Evolutionary conservation across 1,140 invertebrate species (phyloP).

Genomic region (Schlechtendalia chinensis): DNA sequence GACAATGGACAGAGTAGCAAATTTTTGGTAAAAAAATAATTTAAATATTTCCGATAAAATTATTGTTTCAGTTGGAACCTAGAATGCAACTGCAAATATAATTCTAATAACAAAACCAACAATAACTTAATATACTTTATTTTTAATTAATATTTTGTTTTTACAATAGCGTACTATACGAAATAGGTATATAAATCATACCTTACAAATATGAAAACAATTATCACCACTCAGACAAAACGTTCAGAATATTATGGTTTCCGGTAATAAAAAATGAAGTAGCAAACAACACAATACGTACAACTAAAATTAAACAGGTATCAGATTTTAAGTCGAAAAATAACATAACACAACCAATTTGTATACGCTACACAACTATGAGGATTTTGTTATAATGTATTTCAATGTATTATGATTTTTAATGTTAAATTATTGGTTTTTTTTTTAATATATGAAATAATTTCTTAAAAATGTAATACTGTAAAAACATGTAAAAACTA

Average conservation of each 20-base stretch:
- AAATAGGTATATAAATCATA: too few relatives aligned
- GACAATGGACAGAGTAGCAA: not conserved
- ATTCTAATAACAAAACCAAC: not conserved
- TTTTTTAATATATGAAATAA: not conserved
- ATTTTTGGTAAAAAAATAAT: not conserved
- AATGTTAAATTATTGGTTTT: not conserved
- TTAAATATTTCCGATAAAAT: not conserved
- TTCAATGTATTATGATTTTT: not conserved
- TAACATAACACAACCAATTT: conserved; percentile 3
- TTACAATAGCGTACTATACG: too few relatives aligned
- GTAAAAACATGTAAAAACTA: too few relatives aligned
- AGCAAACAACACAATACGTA: not conserved
- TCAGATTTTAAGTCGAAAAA: not conserved
- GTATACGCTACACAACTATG: not conserved
- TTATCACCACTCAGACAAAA: not conserved
- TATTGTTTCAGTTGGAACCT: too few relatives aligned
- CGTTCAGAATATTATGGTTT: not conserved
- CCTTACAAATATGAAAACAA: not conserved
- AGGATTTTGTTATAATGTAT: too few relatives aligned
- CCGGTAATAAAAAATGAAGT: conserved; percentile 3
- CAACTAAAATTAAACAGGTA: conserved; percentile 6
- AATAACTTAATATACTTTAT: too few relatives aligned
- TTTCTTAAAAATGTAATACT: not conserved
- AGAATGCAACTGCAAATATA: not conserved
- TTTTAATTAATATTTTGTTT: too few relatives aligned